These are phyloP conservation scores for Amphipoea lucens DNA, from an alignment of 2,888 invertebrate genomes.

Conservation along the genomic window DNA sequence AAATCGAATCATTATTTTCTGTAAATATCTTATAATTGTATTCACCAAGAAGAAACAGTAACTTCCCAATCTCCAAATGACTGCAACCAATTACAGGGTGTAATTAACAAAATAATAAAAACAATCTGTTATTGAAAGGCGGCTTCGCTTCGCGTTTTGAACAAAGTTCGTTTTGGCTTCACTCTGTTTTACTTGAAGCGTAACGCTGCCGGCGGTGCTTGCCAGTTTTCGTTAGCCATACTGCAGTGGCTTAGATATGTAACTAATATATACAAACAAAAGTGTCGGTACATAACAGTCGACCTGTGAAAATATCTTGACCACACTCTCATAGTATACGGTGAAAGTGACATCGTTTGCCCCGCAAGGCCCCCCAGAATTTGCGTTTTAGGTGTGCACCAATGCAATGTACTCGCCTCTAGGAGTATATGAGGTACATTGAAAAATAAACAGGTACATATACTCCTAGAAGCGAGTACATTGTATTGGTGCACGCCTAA, in stretches of 20 bases:
- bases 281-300: neutral
- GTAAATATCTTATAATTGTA: neutral
- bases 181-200: conserved; percentile 45
- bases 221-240: conserved; percentile 26
- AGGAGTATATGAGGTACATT: no score
- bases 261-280: neutral
- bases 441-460: no score
- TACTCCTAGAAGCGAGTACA: no score
- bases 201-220: conserved; percentile 35
- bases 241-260: conserved; percentile 5
- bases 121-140: conserved; percentile 45
- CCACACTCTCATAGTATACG: neutral
- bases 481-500: no score
- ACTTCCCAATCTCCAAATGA: neutral
- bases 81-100: neutral
- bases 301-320: neutral
- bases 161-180: conserved; percentile 45
- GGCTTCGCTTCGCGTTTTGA: conserved; percentile 12
- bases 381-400: no score
- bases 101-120: conserved; percentile 32
- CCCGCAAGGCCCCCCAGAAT: no score
- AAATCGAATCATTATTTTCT: neutral
- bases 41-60: neutral
- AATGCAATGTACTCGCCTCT: no score
- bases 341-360: neutral